Evolutionary conservation across 2,113 vertebrate genomes (phyloP), one percentile per base, ranked within the genome.

Genomic region (Rhombomys opimus): DNA sequence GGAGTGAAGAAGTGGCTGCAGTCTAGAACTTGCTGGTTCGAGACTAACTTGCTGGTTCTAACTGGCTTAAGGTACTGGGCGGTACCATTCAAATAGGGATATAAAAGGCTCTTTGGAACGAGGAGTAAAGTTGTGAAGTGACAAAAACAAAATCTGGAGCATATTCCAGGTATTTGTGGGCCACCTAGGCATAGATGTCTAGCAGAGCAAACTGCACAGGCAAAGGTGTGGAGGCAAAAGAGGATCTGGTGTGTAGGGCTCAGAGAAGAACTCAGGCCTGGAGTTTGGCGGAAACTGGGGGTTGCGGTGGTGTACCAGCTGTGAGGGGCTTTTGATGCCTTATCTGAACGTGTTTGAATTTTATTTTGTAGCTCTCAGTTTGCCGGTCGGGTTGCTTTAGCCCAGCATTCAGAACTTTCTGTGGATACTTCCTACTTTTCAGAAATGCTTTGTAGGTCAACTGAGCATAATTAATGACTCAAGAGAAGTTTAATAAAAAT

Each of bases 401-500:
- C 84, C 38, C 30, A 95, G 52, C 77, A 52, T 81, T 32, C 67
- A 95, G 52, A 93, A 46, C 76, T 84, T 93, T 89, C 81, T 95
- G 5, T 87, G 61, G 59, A 17, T 38, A 78, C 93, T 77, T 75
- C 63, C 78, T 14, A 14, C 25, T 23, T 75, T 95, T 46, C 30
- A 67, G 81, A 88, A 93, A 81, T 76, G 90, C 75, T 86, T 92
- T 25, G 18, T 89, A 80, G 89, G 2, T 93, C 84, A 87, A 32
- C 15, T 92, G 27, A 27, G 52, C 38, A 52, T 93, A 93, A 76
- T 75, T 93, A 90, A 75, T 85, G 59, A 92, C 65, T 91, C 65
- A 46, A 46, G 67, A 88, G 32, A 61, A 81, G 50, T 81, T 95
- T 95, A 90, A 97, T 72, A 93, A 89, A 94, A 95, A 80, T 87